Conservation (phyloP, 2,888 invertebrate genomes). For the Drosophila pseudotakahashii region DNA sequence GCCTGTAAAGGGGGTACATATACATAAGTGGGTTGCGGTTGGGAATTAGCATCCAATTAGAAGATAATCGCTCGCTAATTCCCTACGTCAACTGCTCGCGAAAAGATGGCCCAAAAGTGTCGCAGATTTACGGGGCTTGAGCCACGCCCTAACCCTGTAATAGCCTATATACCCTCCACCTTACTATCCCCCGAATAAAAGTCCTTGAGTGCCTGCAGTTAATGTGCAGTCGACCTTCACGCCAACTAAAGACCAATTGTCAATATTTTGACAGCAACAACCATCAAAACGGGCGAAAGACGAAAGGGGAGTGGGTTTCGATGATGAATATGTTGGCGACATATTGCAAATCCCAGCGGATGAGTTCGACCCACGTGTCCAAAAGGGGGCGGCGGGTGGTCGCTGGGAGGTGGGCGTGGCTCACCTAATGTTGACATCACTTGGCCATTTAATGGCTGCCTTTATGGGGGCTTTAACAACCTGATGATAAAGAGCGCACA, state of each 20-base stretch:
- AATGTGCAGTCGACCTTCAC: constrained; percentile 74
- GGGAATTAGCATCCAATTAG: constrained; percentile 76
- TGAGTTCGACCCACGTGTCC: constrained; percentile 35
- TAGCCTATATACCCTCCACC: neutral
- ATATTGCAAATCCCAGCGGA: constrained; percentile 64
- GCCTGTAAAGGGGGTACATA: constrained; percentile 2
- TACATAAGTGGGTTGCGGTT: constrained; percentile 25
- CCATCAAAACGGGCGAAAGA: neutral
- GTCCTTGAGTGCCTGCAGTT: constrained; percentile 56
- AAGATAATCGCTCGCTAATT: constrained; percentile 72
- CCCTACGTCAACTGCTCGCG: constrained; percentile 49
- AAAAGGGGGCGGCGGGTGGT: neutral
- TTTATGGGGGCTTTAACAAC: constrained; percentile 60
- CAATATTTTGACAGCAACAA: constrained; percentile 70
- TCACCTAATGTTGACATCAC: constrained; percentile 71
- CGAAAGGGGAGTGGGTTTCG: neutral
- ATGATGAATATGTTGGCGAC: constrained; percentile 68
- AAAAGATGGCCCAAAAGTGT: constrained; percentile 47
- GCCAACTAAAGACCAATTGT: constrained; percentile 68
- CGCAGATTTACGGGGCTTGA: constrained; percentile 58
- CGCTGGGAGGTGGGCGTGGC: constrained; percentile 46
- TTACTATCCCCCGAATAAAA: neutral
- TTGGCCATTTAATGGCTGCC: constrained; percentile 65
- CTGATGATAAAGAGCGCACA: constrained; percentile 41
- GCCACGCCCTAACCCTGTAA: constrained; percentile 27